Conservation (phyloP, 2,113 vertebrate species). For the Todiramphus saurophagus region DNA sequence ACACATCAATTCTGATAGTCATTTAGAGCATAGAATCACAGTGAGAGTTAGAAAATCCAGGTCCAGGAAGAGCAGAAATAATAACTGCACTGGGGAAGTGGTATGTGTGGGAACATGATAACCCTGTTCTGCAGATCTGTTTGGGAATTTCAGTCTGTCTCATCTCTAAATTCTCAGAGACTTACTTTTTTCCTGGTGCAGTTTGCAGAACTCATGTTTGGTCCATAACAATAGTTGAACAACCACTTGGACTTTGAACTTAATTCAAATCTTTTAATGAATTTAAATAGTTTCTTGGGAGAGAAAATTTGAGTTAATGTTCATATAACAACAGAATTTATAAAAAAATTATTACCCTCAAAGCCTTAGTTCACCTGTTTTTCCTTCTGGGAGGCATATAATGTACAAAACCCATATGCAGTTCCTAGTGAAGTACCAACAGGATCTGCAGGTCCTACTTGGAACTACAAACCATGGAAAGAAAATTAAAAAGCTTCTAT, state of each 20-base stretch:
- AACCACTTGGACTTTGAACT: background rate
- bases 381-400: background rate
- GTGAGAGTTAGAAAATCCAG: background rate
- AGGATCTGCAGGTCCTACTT: background rate
- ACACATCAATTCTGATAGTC: background rate
- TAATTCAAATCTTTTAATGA: background rate
- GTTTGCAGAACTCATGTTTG: background rate
- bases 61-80: background rate
- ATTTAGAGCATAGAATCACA: background rate
- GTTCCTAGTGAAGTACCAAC: background rate
- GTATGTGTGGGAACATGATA: background rate
- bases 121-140: background rate
- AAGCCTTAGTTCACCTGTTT: background rate
- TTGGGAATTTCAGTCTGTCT: background rate
- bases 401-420: background rate
- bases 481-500: background rate
- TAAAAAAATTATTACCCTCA: background rate
- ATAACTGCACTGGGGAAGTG: background rate
- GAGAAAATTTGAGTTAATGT: background rate
- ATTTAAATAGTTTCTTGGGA: background rate
- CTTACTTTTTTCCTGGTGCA: background rate
- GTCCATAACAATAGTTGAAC: background rate
- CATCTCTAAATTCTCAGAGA: background rate
- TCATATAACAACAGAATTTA: background rate
- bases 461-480: background rate